Evolutionary conservation across 2,888 invertebrate species (phyloP).

Genomic region (Zygogramma bicolorata): DNA sequence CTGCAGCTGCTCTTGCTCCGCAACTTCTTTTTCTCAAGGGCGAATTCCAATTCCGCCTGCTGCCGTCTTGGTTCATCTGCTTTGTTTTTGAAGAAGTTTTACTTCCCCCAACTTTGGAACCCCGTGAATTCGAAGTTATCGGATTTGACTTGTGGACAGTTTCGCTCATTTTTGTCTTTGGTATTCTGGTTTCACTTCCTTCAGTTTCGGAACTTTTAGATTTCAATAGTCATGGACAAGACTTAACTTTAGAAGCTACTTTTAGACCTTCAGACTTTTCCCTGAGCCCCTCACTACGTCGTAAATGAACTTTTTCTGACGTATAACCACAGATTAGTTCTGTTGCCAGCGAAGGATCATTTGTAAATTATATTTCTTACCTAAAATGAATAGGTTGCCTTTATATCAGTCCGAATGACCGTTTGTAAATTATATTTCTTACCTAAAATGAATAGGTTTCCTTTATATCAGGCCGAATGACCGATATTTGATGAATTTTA

Average conservation of each 20-base stretch:
- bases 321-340: too few relatives aligned
- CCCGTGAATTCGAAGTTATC: not conserved
- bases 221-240: not conserved
- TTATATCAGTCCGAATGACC: too few relatives aligned
- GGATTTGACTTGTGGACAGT: not conserved
- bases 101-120: not conserved
- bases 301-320: too few relatives aligned
- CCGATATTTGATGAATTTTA: too few relatives aligned
- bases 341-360: not conserved
- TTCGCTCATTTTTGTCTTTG: not conserved
- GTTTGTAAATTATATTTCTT: too few relatives aligned
- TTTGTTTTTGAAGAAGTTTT: not conserved
- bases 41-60: not conserved
- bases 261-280: not conserved
- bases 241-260: not conserved
- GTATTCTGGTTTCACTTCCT: not conserved
- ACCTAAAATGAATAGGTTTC: too few relatives aligned
- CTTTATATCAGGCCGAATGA: too few relatives aligned
- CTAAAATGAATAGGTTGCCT: not conserved
- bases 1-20: not conserved
- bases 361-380: not conserved
- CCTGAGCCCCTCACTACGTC: not conserved
- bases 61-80: not conserved
- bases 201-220: too few relatives aligned
- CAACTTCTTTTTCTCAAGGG: not conserved